phyloP scores from a whole-genome alignment of 2,113 vertebrate species.

The Semnopithecus entellus region DNA sequence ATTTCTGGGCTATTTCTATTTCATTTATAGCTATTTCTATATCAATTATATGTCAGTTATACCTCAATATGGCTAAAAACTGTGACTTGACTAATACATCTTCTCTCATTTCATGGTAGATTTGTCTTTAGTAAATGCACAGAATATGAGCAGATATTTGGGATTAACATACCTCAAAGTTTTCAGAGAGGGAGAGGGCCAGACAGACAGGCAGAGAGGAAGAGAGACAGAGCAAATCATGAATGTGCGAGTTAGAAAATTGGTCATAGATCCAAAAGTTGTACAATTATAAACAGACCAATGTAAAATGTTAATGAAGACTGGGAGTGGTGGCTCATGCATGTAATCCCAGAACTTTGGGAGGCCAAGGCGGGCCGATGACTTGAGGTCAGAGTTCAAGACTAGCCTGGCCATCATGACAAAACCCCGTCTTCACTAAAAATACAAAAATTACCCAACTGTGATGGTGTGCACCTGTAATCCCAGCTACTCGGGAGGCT shows the following conservation, averaged over 20 bases:
- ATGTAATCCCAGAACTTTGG: too few relatives aligned
- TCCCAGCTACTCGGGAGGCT: too few relatives aligned
- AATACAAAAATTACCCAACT: too few relatives aligned
- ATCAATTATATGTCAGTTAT: not conserved
- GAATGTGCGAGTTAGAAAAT: not conserved
- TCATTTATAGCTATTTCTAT: not conserved
- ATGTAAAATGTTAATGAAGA: not conserved
- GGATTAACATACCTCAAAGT: not conserved
- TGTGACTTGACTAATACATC: not conserved
- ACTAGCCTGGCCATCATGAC: too few relatives aligned
- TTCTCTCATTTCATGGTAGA: not conserved
- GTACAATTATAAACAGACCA: not conserved
- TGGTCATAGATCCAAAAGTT: not conserved
- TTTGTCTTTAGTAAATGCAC: not conserved
- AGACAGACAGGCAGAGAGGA: not conserved
- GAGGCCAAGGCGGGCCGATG: too few relatives aligned
- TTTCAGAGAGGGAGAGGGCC: not conserved
- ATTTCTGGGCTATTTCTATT: not conserved
- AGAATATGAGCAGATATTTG: not conserved
- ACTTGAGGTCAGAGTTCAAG: too few relatives aligned
- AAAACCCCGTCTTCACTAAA: too few relatives aligned
- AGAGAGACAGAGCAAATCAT: not conserved
- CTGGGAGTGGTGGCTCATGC: fast-evolving
- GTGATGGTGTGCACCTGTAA: too few relatives aligned
- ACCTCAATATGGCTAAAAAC: not conserved